Conservation (phyloP, 2,797 vertebrate species). For the Brachymystax lenok region DNA sequence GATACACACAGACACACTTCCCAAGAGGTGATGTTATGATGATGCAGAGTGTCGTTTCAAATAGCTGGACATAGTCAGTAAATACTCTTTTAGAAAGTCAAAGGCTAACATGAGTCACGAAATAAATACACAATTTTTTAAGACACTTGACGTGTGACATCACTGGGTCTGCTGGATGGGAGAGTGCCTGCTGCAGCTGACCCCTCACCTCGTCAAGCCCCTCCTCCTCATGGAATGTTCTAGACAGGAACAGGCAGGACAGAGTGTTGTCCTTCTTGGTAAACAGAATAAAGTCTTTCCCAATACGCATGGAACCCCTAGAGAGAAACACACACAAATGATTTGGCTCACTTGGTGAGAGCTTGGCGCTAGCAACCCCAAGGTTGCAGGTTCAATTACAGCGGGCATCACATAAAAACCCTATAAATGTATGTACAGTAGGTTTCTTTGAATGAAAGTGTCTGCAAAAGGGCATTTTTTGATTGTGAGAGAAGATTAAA, state of each 20-base stretch:
- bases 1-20: neutral
- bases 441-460: too few species aligned
- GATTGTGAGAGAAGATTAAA: neutral
- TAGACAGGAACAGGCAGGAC: constrained; percentile 94
- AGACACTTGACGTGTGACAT: neutral
- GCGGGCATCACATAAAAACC: neutral
- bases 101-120: neutral
- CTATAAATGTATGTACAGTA: neutral
- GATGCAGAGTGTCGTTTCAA: neutral
- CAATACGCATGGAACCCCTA: constrained; percentile 98
- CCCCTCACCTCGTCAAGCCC: constrained; percentile 91
- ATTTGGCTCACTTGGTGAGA: neutral
- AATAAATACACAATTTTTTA: neutral
- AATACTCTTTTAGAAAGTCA: neutral
- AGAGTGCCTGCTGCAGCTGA: neutral
- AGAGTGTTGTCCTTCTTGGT: constrained; percentile 90
- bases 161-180: neutral
- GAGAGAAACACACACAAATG: constrained; percentile 31
- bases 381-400: neutral
- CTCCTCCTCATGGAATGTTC: constrained; percentile 98
- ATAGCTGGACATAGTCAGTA: neutral
- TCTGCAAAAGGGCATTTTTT: too few species aligned
- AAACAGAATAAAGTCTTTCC: constrained; percentile 97
- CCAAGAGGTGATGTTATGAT: neutral
- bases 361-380: too few species aligned